Base-by-base conservation (phyloP, 2,888 invertebrate species). In the Tribolium freemani region DNA sequence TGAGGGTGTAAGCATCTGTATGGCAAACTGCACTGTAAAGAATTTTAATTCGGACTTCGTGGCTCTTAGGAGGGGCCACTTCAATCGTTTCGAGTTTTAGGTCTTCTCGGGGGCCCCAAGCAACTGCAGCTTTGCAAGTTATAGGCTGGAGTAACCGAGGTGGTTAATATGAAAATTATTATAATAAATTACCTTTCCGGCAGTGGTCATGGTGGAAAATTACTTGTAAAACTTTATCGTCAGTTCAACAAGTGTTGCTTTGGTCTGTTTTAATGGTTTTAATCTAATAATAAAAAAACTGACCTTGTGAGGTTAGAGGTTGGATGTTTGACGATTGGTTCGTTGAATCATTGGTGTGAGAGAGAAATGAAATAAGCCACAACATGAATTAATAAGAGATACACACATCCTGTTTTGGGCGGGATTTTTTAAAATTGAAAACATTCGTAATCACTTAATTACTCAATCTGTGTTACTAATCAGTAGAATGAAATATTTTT, bases 31-130 rank as follows among this genome's bases (percentile, higher is more conserved):
- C 97, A 68, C 94, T 94, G 48, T 94, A 92, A 0, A 91, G 84
- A 61, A 97, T 90, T 87, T 94, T 93, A 8, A 96, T 89, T 57
- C 95, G 91, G 10, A 96, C 97, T 91, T 99, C 99, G 75, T 96
- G 94, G 0, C 94, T 93, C 85, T 94, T 94, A 0, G 99, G 99
- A 5, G 98, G 96, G 11, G 93, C 96, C 0, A 99, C 99, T 87
- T 97, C 94, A 70, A 99, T 90, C 64, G 93, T 94, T 88, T 99
- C 99, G 60, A 99, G 90, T 1, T 91, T 90, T 21, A 99, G 88
- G 5, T 97, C 95, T 83, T 96, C 91, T 78, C 97, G 97, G 61
- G 96, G 92, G 80, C 92, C 94, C 99, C 99, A 99, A 3, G 99
- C 98, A 11, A 99, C 96, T 1, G 98, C 99, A 16, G 99, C 99